These are phyloP conservation scores for Campoletis raptor DNA, from an alignment of 2,888 invertebrate genomes.

Conservation along the genomic window DNA sequence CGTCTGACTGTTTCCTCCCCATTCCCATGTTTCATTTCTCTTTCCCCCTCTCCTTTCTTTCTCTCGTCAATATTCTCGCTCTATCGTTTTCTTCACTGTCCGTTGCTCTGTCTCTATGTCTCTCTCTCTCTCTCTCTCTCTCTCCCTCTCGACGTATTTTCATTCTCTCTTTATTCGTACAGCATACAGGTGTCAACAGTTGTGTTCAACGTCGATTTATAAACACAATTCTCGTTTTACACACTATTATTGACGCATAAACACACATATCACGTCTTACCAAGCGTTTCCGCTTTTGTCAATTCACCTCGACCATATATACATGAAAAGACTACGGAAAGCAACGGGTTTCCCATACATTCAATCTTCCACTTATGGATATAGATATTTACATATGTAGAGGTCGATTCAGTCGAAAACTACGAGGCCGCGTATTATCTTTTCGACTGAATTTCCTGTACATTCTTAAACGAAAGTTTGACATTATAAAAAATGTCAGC, in stretches of 20 bases:
- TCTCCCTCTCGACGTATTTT: slow-evolving; percentile 1
- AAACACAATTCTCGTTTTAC: slow-evolving; percentile 29
- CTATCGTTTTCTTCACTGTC: slow-evolving; percentile 46
- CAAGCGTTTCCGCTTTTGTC: slow-evolving; percentile 56
- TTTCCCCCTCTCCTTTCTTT: slow-evolving; percentile 10
- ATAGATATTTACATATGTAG: background rate
- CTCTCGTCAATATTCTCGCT: slow-evolving; percentile 52
- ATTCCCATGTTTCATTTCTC: background rate
- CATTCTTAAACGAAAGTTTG: background rate
- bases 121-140: background rate
- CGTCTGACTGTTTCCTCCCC: slow-evolving; percentile 25
- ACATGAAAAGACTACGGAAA: slow-evolving; percentile 45
- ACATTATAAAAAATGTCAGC: background rate
- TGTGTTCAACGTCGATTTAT: slow-evolving; percentile 13
- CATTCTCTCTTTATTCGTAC: slow-evolving; percentile 48
- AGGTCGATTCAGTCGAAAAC: background rate
- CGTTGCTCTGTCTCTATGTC: background rate
- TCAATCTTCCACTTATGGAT: slow-evolving; percentile 11
- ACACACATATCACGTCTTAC: slow-evolving; percentile 38
- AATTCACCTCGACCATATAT: slow-evolving; percentile 16
- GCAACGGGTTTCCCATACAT: slow-evolving; percentile 38
- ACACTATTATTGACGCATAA: slow-evolving; percentile 32
- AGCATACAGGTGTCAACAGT: slow-evolving; percentile 49
- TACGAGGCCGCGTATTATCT: slow-evolving; percentile 11
- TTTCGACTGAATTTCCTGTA: background rate